These are phyloP conservation scores for Galeopterus variegatus DNA, from an alignment of 2,113 vertebrate species.

Conservation along the genomic window DNA sequence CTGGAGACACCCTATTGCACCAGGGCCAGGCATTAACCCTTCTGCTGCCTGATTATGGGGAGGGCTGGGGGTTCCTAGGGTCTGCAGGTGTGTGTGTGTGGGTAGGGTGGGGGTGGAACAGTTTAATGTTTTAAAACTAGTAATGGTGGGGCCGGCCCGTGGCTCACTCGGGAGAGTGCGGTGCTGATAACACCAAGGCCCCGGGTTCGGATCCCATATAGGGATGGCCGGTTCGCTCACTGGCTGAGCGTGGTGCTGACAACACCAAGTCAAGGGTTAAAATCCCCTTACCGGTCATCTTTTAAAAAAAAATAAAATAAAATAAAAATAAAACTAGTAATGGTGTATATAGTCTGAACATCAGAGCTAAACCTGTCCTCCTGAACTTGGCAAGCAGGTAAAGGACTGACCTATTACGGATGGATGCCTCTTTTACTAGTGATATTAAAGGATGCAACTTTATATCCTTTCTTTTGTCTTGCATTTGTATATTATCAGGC, in stretches of 20 bases:
- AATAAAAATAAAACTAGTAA: background rate
- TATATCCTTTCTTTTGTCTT: conserved; percentile 21
- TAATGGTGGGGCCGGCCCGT: too few species aligned
- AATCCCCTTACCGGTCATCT: too few species aligned
- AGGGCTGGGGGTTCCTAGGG: background rate
- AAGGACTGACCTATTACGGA: background rate
- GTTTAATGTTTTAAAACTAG: background rate
- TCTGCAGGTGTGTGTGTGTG: background rate
- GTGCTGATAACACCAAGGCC: too few species aligned
- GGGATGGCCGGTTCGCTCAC: too few species aligned
- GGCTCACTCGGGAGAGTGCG: too few species aligned
- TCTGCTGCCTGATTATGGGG: background rate
- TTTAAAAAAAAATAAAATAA: too few species aligned
- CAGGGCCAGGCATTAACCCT: background rate
- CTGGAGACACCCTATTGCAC: background rate
- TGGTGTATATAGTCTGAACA: background rate
- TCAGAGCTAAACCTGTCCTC: background rate
- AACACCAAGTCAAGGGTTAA: too few species aligned
- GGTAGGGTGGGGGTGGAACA: background rate
- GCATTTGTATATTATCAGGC: background rate
- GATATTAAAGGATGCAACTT: background rate
- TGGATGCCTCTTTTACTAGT: background rate
- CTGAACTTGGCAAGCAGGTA: background rate
- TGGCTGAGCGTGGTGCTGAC: too few species aligned
- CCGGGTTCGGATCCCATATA: too few species aligned